phyloP scores from a whole-genome alignment of 2,797 vertebrate species.

The Gadopsis marmoratus region DNA sequence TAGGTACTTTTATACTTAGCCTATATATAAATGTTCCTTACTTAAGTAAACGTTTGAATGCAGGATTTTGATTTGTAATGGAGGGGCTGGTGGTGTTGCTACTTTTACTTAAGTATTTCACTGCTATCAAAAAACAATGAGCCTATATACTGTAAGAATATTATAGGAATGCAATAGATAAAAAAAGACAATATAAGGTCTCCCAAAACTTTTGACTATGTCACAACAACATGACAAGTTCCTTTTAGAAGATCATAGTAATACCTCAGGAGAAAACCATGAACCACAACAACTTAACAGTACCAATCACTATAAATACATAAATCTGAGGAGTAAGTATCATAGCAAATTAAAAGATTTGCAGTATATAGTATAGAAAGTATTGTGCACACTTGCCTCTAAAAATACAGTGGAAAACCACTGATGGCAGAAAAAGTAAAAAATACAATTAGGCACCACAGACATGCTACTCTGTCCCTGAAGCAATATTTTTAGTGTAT shows the following conservation, averaged over 20 bases:
- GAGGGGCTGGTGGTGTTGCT: too few species aligned
- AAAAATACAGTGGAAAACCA: constrained; percentile 1
- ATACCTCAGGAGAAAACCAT: neutral
- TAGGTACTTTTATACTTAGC: neutral
- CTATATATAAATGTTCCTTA: neutral
- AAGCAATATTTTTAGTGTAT: constrained; percentile 29
- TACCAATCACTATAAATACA: neutral
- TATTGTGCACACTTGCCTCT: neutral
- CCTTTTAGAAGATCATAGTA: neutral
- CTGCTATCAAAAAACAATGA: neutral
- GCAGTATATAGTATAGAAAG: neutral
- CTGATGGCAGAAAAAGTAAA: neutral
- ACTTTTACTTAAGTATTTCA: neutral
- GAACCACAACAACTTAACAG: neutral
- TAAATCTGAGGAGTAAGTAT: neutral
- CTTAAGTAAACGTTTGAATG: neutral
- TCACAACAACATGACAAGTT: neutral
- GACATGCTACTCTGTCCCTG: constrained; percentile 1
- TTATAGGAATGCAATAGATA: neutral
- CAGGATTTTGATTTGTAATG: too few species aligned
- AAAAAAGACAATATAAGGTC: neutral
- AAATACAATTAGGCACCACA: constrained; percentile 15
- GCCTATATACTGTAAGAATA: neutral
- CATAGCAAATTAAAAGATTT: neutral
- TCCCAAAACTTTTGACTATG: neutral